Percentiles rank a stretch among this genome's conserved stretches.
Conservation (phyloP, 92 coral and sea anemone genomes). For the Diadumene lineata region DNA sequence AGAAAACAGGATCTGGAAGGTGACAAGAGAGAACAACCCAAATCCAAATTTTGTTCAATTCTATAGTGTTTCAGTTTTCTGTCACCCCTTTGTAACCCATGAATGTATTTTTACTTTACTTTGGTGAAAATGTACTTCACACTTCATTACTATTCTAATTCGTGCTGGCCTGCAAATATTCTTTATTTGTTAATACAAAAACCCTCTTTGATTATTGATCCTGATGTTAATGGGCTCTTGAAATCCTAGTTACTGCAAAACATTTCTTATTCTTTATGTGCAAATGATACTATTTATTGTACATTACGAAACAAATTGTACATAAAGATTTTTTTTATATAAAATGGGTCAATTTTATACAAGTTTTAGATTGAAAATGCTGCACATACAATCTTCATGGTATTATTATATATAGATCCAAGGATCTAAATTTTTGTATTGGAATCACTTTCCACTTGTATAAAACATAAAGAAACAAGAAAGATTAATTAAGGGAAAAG, state of each 20-base stretch:
- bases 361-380: not conserved
- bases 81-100: slow-evolving; percentile 9
- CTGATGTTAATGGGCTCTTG: not conserved
- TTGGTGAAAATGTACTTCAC: slow-evolving; percentile 11
- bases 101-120: not conserved
- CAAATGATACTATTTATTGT: not conserved
- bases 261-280: not conserved
- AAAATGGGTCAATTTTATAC: not conserved
- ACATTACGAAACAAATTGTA: not conserved
- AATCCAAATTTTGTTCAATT: slow-evolving; percentile 89
- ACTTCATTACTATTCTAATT: slow-evolving; percentile 1
- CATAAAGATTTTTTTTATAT: not conserved
- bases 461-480: no score
- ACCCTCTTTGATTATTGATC: not conserved
- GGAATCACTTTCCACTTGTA: no score
- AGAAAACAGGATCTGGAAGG: slow-evolving; percentile 18
- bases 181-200: not conserved
- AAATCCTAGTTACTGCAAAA: not conserved
- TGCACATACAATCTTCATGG: not conserved
- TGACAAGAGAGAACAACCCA: slow-evolving; percentile 53
- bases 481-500: not conserved
- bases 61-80: slow-evolving; percentile 36
- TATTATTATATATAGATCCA: not conserved
- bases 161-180: not conserved
- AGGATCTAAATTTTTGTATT: not conserved